These are phyloP conservation scores for Neodiprion lecontei DNA, from an alignment of 1,140 invertebrate species.

Conservation along the genomic window DNA sequence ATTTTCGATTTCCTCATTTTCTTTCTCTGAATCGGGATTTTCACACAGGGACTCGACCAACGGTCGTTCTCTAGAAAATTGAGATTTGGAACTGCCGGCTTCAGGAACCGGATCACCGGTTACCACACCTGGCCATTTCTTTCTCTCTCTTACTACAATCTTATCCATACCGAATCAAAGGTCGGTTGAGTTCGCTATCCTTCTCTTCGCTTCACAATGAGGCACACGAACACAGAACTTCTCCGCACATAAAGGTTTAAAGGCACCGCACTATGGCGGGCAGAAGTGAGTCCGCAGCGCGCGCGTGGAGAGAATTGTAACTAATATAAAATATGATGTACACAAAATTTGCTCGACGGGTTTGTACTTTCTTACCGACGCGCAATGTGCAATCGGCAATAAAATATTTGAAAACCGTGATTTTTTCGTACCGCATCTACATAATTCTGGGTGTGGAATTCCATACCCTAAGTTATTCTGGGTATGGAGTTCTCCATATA, in stretches of 20 bases:
- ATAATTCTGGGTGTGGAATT: slow-evolving; percentile 7
- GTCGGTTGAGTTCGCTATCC: not conserved
- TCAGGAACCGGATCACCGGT: not conserved
- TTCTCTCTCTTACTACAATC: slow-evolving; percentile 4
- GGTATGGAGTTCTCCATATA: not conserved
- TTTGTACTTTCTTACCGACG: not conserved
- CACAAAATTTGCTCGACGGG: not conserved
- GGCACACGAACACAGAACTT: not conserved
- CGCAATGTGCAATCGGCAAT: not conserved
- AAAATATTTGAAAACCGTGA: not conserved
- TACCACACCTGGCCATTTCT: not conserved
- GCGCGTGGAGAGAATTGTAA: not conserved
- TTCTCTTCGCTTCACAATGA: not conserved
- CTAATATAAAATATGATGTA: not conserved
- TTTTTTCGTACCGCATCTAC: slow-evolving; percentile 1
- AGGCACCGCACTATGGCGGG: slow-evolving; percentile 3
- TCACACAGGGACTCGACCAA: not conserved
- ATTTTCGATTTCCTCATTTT: not conserved
- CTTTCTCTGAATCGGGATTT: not conserved
- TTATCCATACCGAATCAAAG: slow-evolving; percentile 1
- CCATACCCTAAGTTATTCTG: not conserved
- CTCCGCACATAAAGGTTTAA: not conserved
- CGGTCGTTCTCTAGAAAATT: not conserved
- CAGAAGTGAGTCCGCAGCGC: not conserved
- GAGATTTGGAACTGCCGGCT: not conserved